These are phyloP conservation scores for Frankliniella intonsa DNA, from an alignment of 2,888 invertebrate genomes.

Conservation along the genomic window DNA sequence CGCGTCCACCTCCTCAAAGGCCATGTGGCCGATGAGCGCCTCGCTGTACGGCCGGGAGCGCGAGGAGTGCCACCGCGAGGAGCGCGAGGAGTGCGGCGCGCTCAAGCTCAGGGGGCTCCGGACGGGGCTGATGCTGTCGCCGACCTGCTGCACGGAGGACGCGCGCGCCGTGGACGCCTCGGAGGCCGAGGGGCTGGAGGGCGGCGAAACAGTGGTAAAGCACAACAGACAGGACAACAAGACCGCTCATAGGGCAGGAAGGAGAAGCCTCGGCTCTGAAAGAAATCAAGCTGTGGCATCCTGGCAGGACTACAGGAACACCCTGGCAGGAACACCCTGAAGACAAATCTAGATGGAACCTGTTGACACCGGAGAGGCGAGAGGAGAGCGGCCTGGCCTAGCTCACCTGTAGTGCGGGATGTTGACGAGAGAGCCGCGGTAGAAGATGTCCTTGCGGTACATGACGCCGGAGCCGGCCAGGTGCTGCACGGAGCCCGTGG, in stretches of 20 bases:
- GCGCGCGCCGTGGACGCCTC: neutral
- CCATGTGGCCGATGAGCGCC: neutral
- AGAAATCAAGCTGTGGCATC: too few species aligned
- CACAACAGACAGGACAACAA: neutral
- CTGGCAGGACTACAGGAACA: too few species aligned
- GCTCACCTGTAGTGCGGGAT: constrained; percentile 42
- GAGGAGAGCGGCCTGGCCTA: too few species aligned
- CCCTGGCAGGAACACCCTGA: too few species aligned
- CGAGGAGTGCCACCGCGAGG: neutral
- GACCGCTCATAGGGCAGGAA: neutral
- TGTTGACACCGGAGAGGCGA: too few species aligned
- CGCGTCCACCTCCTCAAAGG: neutral
- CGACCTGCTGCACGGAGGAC: neutral
- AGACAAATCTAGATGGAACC: too few species aligned
- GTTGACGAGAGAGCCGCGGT: constrained; percentile 69
- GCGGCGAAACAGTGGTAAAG: neutral
- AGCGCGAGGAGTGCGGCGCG: neutral
- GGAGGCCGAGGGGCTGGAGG: neutral
- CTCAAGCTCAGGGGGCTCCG: neutral
- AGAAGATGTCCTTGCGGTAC: constrained; percentile 82
- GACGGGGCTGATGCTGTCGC: neutral
- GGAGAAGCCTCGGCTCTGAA: too few species aligned
- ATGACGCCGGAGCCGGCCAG: constrained; percentile 69
- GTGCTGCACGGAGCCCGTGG: constrained; percentile 31
- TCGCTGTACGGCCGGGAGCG: neutral